Conservation (phyloP, 2,113 vertebrate species). For the Tor tambroides region DNA sequence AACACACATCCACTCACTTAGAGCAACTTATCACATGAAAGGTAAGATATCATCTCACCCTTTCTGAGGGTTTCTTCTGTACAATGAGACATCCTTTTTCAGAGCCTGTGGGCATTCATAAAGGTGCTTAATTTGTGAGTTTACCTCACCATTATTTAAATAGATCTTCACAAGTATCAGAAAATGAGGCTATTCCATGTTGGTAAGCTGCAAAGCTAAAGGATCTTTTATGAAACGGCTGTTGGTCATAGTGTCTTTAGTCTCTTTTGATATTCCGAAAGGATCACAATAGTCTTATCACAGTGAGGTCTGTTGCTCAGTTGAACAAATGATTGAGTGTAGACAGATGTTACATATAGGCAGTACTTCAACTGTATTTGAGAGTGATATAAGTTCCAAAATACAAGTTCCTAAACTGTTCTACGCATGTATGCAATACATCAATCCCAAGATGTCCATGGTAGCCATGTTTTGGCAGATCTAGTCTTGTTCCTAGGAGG, state of each 20-base stretch:
- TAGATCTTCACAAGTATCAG: conserved; percentile 72
- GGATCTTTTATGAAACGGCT: conserved; percentile 72
- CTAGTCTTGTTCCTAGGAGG: neutral
- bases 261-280: conserved; percentile 73
- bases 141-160: conserved; percentile 84
- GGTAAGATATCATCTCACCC: conserved; percentile 77
- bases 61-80: conserved; percentile 69
- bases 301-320: conserved; percentile 41
- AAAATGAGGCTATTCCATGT: conserved; percentile 71
- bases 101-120: conserved; percentile 74
- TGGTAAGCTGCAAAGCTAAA: conserved; percentile 68
- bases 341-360: neutral
- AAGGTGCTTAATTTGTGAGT: conserved; percentile 82
- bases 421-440: neutral
- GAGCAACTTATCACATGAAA: conserved; percentile 65
- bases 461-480: neutral
- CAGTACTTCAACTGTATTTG: neutral
- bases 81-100: conserved; percentile 70
- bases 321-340: neutral
- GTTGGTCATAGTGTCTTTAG: conserved; percentile 69
- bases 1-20: conserved; percentile 39
- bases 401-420: neutral
- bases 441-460: neutral
- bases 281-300: conserved; percentile 45
- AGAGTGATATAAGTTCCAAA: neutral